Percentiles rank a stretch among this genome's conserved stretches.
Conservation (phyloP, 1,140 invertebrate genomes). For the Uloborus diversus region DNA sequence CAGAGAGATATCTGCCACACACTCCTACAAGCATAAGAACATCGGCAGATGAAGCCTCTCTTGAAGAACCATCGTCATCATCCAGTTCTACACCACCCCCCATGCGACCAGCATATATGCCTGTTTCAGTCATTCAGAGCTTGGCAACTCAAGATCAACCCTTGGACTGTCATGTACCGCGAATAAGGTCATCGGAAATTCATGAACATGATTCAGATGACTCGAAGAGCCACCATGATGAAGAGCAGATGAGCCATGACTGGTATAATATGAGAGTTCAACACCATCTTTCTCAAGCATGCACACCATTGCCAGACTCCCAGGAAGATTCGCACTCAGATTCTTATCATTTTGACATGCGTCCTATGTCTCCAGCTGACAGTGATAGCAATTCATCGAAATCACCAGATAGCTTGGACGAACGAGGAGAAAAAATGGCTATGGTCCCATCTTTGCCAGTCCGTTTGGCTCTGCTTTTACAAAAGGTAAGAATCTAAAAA, state of each 20-base stretch:
- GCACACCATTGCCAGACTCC: slow-evolving; percentile 19
- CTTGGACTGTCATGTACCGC: slow-evolving; percentile 32
- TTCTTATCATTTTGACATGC: slow-evolving; percentile 23
- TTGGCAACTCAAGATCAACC: slow-evolving; percentile 20
- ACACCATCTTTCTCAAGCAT: neutral
- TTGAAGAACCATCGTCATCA: slow-evolving; percentile 26
- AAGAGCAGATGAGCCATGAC: neutral
- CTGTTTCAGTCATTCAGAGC: slow-evolving; percentile 38
- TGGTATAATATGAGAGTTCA: slow-evolving; percentile 1
- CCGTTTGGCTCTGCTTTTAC: slow-evolving; percentile 17
- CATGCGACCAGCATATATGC: slow-evolving; percentile 30
- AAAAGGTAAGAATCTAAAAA: slow-evolving; percentile 14
- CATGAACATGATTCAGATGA: neutral
- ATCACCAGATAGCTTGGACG: slow-evolving; percentile 26
- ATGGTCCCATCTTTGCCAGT: slow-evolving; percentile 37
- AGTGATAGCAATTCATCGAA: slow-evolving; percentile 38
- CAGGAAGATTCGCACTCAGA: slow-evolving; percentile 27
- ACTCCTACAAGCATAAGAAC: neutral
- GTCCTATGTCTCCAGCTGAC: slow-evolving; percentile 15
- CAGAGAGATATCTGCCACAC: neutral
- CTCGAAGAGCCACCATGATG: neutral
- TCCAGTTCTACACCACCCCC: slow-evolving; percentile 24
- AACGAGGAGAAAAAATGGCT: slow-evolving; percentile 28
- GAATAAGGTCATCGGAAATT: neutral
- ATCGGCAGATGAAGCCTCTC: neutral